Evolutionary conservation across 1,140 invertebrate species (phyloP).

Genomic region (Nasonia vitripennis): DNA sequence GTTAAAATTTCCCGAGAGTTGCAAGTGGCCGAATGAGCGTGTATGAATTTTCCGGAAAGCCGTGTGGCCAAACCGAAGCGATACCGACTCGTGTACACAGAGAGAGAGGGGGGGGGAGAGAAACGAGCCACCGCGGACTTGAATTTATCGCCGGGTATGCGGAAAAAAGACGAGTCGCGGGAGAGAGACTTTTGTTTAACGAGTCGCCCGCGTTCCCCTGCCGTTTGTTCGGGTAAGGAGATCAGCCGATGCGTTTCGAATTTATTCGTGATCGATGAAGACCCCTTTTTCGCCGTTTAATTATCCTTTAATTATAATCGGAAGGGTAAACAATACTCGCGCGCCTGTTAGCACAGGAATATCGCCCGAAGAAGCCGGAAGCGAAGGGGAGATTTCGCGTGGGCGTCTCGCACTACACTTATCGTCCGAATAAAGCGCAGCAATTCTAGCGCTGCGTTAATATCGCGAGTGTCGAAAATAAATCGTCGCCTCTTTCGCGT

Average conservation of each 20-base stretch:
- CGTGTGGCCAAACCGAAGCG: neutral
- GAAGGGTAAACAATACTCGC: neutral
- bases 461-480: no score
- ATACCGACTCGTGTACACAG: neutral
- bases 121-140: neutral
- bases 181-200: constrained; percentile 1
- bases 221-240: neutral
- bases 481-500: no score
- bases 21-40: neutral
- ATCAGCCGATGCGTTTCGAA: neutral
- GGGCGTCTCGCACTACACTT: neutral
- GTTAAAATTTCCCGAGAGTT: neutral
- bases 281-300: no score
- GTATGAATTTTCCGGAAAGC: neutral
- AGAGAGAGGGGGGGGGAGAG: neutral
- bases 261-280: neutral
- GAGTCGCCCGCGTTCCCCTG: neutral
- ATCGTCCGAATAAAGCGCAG: neutral
- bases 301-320: no score
- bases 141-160: neutral
- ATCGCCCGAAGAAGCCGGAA: no score
- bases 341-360: no score
- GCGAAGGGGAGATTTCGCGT: neutral
- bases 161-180: neutral
- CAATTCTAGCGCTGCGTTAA: no score